Evolutionary conservation across 2,888 invertebrate species (phyloP).

Genomic region (Branchipolynoe longqiensis): DNA sequence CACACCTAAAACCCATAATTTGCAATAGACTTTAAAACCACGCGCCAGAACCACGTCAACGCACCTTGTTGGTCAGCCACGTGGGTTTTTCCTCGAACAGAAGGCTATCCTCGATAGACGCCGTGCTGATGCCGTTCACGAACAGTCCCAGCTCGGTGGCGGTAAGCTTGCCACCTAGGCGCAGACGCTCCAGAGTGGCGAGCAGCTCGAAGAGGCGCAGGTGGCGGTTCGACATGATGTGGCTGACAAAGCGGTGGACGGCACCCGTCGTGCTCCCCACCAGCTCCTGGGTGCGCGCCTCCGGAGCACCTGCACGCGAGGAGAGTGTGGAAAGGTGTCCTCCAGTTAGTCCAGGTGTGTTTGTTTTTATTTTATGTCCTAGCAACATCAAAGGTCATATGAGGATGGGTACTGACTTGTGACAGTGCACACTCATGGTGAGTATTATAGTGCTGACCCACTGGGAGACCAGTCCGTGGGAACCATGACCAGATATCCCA

Average conservation of each 20-base stretch:
- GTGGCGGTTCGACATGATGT: conserved; percentile 80
- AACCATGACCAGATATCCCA: too few species aligned
- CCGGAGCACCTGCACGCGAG: conserved; percentile 73
- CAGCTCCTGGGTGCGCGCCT: conserved; percentile 78
- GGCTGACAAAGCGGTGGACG: conserved; percentile 74
- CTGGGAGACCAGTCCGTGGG: too few species aligned
- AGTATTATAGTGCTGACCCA: too few species aligned
- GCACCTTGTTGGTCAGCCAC: conserved; percentile 77
- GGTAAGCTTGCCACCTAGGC: conserved; percentile 73
- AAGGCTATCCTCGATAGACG: conserved; percentile 72
- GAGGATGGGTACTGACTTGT: too few species aligned
- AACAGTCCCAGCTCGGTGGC: conserved; percentile 78
- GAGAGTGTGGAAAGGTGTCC: neutral
- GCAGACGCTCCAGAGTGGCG: conserved; percentile 77
- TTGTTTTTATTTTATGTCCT: neutral
- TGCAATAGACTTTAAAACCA: too few species aligned
- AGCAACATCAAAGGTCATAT: too few species aligned
- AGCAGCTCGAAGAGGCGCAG: conserved; percentile 75
- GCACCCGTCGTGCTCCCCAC: conserved; percentile 75
- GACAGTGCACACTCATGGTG: too few species aligned
- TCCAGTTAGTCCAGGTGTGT: neutral
- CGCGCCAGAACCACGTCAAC: too few species aligned
- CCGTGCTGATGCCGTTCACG: conserved; percentile 78
- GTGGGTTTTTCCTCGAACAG: conserved; percentile 75
- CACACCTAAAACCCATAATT: too few species aligned